These are phyloP conservation scores for Apodemus sylvaticus DNA, from an alignment of 2,113 vertebrate species.

Conservation along the genomic window DNA sequence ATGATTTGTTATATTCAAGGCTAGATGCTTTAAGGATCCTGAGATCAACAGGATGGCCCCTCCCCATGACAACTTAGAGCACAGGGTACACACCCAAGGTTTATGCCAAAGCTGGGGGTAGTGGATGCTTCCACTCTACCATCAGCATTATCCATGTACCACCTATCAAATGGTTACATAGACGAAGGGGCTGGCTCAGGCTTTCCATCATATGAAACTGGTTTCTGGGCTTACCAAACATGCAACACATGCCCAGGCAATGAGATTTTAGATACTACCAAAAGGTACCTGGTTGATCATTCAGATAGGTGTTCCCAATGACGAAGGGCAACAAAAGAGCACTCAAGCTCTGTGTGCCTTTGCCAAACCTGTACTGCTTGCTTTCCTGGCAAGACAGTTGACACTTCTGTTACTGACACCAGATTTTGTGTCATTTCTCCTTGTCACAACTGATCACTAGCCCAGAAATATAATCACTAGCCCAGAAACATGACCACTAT, in stretches of 20 bases:
- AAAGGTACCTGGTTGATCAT: not conserved
- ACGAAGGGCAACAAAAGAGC: rapidly evolving
- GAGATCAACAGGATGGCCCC: not conserved
- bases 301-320: not conserved
- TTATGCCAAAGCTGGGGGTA: not conserved
- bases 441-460: too few species aligned
- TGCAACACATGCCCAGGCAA: not conserved
- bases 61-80: not conserved
- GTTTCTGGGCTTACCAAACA: not conserved
- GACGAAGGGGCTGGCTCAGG: too few species aligned
- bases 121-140: rapidly evolving
- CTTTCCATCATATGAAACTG: not conserved
- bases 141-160: rapidly evolving
- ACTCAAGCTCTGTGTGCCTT: not conserved
- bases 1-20: not conserved
- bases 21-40: not conserved
- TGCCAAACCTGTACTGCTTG: not conserved
- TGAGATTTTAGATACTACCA: not conserved
- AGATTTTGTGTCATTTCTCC: not conserved
- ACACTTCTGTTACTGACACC: not conserved
- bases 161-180: not conserved
- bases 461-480: too few species aligned
- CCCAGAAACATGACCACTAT: too few species aligned
- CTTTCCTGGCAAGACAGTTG: not conserved
- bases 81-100: not conserved